Percentiles rank a stretch among this genome's conserved stretches.
These are phyloP conservation scores for Tetrapedia diversipes DNA, from an alignment of 2,888 invertebrate species.

Conservation along the genomic window DNA sequence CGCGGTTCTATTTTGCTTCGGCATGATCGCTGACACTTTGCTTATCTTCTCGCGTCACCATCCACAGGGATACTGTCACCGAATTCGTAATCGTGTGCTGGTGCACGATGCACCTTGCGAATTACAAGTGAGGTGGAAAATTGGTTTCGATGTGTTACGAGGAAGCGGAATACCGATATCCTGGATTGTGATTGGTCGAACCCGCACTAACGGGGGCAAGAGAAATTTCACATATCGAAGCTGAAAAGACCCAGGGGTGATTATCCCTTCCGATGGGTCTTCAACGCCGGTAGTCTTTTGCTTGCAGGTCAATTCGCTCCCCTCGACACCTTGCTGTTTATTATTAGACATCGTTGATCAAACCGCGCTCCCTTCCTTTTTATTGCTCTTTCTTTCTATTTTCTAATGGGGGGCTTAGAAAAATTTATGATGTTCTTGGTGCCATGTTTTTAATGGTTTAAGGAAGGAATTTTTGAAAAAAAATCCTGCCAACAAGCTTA, in stretches of 20 bases:
- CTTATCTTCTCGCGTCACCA: not conserved
- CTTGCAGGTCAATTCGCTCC: conserved; percentile 38
- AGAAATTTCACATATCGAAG: not conserved
- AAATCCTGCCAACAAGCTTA: too few species aligned
- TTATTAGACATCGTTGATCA: conserved; percentile 23
- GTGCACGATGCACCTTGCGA: not conserved
- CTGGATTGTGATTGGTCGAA: conserved; percentile 30
- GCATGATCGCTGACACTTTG: conserved; percentile 22
- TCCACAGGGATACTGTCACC: not conserved
- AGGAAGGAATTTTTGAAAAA: too few species aligned
- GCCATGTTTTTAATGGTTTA: too few species aligned
- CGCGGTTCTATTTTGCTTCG: conserved; percentile 12
- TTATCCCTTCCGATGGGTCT: conserved; percentile 28
- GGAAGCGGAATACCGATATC: too few species aligned
- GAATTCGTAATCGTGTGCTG: not conserved
- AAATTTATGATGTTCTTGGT: not conserved
- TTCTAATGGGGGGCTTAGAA: too few species aligned
- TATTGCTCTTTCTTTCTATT: too few species aligned
- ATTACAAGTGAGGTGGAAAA: conserved; percentile 24
- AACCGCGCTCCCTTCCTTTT: too few species aligned
- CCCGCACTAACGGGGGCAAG: not conserved
- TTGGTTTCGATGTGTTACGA: not conserved
- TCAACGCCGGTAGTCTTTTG: not conserved
- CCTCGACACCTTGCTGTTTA: conserved; percentile 20
- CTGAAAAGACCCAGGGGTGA: not conserved